Evolutionary conservation across 2,113 vertebrate species (phyloP).

Genomic region (Serilophus lunatus): DNA sequence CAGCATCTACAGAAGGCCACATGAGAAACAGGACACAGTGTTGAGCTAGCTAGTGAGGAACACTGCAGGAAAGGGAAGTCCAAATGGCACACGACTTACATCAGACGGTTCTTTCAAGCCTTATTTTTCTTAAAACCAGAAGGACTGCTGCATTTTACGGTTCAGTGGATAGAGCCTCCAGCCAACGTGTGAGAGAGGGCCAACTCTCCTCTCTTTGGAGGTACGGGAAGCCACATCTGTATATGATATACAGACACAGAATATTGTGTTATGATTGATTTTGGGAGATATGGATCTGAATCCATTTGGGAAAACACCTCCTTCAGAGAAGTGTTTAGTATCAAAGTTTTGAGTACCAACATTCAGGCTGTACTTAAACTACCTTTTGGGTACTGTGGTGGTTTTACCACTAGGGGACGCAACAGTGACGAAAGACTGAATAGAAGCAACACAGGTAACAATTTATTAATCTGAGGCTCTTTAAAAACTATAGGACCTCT

Average conservation of each 20-base stretch:
- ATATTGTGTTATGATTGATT: not conserved
- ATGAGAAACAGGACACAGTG: not conserved
- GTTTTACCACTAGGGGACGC: too few species aligned
- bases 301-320: not conserved
- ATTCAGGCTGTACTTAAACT: not conserved
- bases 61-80: not conserved
- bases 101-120: not conserved
- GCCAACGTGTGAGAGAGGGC: not conserved
- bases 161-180: not conserved
- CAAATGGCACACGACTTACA: accelerated
- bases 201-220: not conserved
- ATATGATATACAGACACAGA: not conserved
- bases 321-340: not conserved
- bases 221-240: not conserved
- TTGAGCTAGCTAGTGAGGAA: not conserved
- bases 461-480: too few species aligned
- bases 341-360: not conserved
- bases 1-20: not conserved
- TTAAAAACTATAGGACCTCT: too few species aligned
- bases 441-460: too few species aligned
- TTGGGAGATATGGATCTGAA: not conserved
- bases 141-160: not conserved
- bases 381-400: not conserved
- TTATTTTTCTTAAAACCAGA: not conserved
- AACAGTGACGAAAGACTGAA: too few species aligned